These are phyloP conservation scores for Crepidodera aurea DNA, from an alignment of 2,888 invertebrate species.

Conservation along the genomic window DNA sequence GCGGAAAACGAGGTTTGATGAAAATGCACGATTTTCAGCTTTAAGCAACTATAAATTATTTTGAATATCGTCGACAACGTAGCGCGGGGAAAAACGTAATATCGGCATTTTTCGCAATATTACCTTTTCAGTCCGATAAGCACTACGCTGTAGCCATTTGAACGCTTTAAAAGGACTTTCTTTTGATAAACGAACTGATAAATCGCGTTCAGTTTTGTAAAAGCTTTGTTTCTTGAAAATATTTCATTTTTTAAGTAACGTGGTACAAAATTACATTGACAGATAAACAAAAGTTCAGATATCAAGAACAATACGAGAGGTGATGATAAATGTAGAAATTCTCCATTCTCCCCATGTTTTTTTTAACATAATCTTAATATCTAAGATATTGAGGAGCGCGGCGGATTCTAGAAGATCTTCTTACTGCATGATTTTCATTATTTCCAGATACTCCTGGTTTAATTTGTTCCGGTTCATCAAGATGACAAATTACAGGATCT, in stretches of 20 bases:
- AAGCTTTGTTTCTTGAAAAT: not conserved
- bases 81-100: slow-evolving; percentile 7
- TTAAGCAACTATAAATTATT: slow-evolving; percentile 27
- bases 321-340: no score
- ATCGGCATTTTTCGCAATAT: slow-evolving; percentile 24
- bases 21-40: slow-evolving; percentile 24
- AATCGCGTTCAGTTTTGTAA: not conserved
- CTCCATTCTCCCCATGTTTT: no score
- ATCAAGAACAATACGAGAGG: no score
- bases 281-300: no score
- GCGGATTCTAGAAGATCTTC: no score
- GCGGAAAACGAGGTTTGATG: slow-evolving; percentile 22
- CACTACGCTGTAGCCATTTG: not conserved
- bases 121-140: slow-evolving; percentile 14
- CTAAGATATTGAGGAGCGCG: no score
- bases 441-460: no score
- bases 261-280: no score
- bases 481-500: no score
- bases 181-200: slow-evolving; percentile 4
- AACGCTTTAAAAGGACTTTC: not conserved
- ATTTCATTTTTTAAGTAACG: not conserved
- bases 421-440: no score
- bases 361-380: no score
- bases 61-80: slow-evolving; percentile 13
- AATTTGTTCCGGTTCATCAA: no score